Evolutionary conservation across 1,140 invertebrate species (phyloP).

Genomic region (Phortica variegata): DNA sequence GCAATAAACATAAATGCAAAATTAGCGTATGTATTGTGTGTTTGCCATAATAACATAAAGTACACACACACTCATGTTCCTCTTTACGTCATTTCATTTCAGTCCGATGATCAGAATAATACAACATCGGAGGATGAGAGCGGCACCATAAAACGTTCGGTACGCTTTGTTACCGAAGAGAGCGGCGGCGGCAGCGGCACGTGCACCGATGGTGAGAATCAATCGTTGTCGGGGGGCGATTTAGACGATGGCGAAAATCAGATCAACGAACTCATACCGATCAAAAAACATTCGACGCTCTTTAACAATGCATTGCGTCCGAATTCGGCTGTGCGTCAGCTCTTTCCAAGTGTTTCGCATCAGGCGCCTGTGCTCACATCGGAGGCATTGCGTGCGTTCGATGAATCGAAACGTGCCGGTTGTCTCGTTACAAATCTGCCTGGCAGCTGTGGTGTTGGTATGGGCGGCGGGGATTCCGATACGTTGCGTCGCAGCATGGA

Average conservation of each 20-base stretch:
- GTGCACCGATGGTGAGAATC: constrained; percentile 39
- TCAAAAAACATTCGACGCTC: constrained; percentile 55
- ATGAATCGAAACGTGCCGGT: constrained; percentile 65
- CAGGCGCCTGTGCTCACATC: constrained; percentile 66
- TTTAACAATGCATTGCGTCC: constrained; percentile 57
- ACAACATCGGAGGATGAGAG: constrained; percentile 50
- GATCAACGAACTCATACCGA: constrained; percentile 52
- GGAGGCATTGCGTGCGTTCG: constrained; percentile 66
- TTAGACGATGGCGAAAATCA: constrained; percentile 48
- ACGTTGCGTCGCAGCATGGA: constrained; percentile 69
- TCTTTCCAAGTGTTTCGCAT: constrained; percentile 66
- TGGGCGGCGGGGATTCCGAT: constrained; percentile 61
- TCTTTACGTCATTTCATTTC: not conserved
- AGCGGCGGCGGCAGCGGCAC: constrained; percentile 27
- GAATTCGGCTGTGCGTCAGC: constrained; percentile 72
- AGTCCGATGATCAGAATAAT: constrained; percentile 54
- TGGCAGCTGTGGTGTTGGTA: constrained; percentile 56
- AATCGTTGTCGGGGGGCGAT: constrained; percentile 29
- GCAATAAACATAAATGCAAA: too few relatives aligned
- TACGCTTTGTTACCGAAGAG: constrained; percentile 46
- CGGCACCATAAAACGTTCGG: constrained; percentile 48
- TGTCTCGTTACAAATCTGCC: constrained; percentile 56
- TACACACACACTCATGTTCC: too few relatives aligned
- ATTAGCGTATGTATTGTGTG: too few relatives aligned
- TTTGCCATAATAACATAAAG: too few relatives aligned